These are phyloP conservation scores for Iphiclides podalirius DNA, from an alignment of 2,888 invertebrate genomes.

Conservation along the genomic window DNA sequence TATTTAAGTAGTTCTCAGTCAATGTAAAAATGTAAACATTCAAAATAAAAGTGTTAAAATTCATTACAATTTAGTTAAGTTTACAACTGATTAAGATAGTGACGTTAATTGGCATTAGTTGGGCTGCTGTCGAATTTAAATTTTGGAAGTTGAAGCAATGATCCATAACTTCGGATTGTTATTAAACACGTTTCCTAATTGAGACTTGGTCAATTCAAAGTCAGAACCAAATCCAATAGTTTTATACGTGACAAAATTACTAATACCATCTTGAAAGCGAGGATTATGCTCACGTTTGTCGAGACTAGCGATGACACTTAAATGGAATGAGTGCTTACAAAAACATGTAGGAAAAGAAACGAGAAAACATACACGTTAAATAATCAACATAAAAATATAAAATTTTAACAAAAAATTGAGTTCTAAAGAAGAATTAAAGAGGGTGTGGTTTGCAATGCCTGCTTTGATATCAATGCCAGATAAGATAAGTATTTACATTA, in stretches of 20 bases:
- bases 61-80: too few relatives aligned
- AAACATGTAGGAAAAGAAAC: constrained; percentile 9
- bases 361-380: not conserved
- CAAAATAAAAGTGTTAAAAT: too few relatives aligned
- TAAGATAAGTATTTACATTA: too few relatives aligned
- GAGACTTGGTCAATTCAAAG: constrained; percentile 9
- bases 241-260: constrained; percentile 19
- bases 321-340: constrained; percentile 15
- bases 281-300: constrained; percentile 14
- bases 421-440: too few relatives aligned
- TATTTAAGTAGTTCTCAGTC: too few relatives aligned
- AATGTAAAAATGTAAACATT: too few relatives aligned
- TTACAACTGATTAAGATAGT: constrained; percentile 2
- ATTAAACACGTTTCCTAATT: constrained; percentile 12
- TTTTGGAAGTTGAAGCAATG: not conserved
- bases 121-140: constrained; percentile 12
- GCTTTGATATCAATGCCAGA: too few relatives aligned
- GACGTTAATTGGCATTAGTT: constrained; percentile 8
- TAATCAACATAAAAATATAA: not conserved
- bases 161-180: constrained; percentile 2
- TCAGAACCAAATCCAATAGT: constrained; percentile 13
- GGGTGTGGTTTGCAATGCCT: too few relatives aligned
- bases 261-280: not conserved
- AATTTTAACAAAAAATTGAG: too few relatives aligned
- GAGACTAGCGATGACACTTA: constrained; percentile 13